A percentile compares a stretch with the other conserved stretches of the same genome.
Evolutionary conservation across 2,797 vertebrate genomes (phyloP).

Genomic region (Chelon auratus): DNA sequence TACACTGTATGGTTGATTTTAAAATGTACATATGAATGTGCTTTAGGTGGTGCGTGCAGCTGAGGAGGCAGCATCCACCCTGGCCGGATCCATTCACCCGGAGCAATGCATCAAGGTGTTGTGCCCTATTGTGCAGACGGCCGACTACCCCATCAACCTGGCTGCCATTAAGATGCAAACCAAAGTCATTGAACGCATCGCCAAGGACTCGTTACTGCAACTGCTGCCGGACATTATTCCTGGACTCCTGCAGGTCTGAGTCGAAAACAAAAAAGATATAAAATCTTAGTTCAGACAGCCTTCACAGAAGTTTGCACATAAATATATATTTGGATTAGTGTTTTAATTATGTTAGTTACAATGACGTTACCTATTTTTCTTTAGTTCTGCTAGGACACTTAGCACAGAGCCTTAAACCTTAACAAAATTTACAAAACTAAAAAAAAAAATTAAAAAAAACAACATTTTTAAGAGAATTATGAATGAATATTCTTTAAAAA

Average conservation of each 20-base stretch:
- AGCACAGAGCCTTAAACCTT: too few relatives aligned
- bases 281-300: neutral
- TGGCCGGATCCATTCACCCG: constrained; percentile 95
- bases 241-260: constrained; percentile 92
- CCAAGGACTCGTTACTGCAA: constrained; percentile 92
- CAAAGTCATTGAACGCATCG: constrained; percentile 95
- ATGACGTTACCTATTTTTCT: too few relatives aligned
- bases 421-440: neutral
- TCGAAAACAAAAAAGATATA: neutral
- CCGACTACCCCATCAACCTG: constrained; percentile 98
- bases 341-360: too few relatives aligned
- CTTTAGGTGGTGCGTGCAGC: constrained; percentile 95
- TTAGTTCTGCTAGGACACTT: too few relatives aligned
- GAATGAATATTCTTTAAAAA: too few relatives aligned
- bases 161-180: constrained; percentile 99
- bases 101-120: constrained; percentile 99
- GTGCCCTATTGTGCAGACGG: constrained; percentile 97
- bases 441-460: too few relatives aligned
- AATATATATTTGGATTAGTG: too few relatives aligned
- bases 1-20: neutral
- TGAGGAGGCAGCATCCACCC: constrained; percentile 93
- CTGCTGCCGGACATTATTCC: constrained; percentile 96
- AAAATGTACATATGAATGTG: neutral
- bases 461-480: neutral
- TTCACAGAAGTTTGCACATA: too few relatives aligned